Percentiles rank a stretch among this genome's conserved stretches.
These are phyloP conservation scores for Apostichopus leukothele DNA, from an alignment of 53 echinoderm and acorn worm species.

Conservation along the genomic window DNA sequence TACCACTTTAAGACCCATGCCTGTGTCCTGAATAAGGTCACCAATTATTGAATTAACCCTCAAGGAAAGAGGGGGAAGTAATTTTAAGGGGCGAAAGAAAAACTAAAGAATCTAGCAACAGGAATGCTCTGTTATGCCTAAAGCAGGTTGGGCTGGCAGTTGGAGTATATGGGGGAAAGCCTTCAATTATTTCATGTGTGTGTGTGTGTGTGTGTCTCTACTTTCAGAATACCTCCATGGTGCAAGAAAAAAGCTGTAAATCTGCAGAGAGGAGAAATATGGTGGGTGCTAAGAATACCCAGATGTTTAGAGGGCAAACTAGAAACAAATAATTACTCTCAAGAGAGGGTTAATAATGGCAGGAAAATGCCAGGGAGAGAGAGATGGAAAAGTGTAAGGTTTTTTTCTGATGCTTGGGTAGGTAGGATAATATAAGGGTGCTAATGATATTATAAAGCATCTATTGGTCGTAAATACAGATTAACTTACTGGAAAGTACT, in stretches of 20 bases:
- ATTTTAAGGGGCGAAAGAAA: background rate
- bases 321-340: background rate
- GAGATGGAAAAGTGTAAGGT: no score
- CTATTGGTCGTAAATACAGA: no score
- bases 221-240: background rate
- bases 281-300: background rate
- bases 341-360: background rate
- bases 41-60: conserved; percentile 23
- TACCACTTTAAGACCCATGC: background rate
- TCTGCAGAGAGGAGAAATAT: background rate
- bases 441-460: no score
- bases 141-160: background rate
- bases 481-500: no score
- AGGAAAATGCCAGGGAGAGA: background rate
- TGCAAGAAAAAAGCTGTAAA: background rate
- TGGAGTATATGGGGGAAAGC: background rate
- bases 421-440: no score
- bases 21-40: conserved; percentile 38
- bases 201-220: background rate
- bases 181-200: background rate
- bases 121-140: background rate
- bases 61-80: background rate
- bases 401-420: no score
- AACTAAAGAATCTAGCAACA: background rate
- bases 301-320: background rate